These are phyloP conservation scores for Drosophila engyochracea DNA, from an alignment of 2,888 invertebrate genomes.

Conservation along the genomic window DNA sequence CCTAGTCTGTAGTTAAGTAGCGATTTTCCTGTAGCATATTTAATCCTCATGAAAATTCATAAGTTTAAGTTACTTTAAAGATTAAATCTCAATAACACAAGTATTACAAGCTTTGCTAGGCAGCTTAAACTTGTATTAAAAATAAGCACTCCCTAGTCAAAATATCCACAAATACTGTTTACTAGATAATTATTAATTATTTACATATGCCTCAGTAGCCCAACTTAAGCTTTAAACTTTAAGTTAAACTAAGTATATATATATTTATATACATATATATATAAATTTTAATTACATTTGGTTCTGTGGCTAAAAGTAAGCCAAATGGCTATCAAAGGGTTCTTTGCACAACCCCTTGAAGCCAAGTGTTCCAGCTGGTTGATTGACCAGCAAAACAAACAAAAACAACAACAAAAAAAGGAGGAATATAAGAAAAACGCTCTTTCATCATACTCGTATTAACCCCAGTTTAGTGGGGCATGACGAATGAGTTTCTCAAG, in stretches of 20 bases:
- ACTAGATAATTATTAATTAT: no score
- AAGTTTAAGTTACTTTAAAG: no score
- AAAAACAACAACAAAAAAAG: not conserved
- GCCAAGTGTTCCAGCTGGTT: constrained; percentile 23
- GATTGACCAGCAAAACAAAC: constrained; percentile 33
- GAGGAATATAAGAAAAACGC: constrained; percentile 1
- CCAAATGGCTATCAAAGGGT: constrained; percentile 28
- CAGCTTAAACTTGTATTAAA: no score
- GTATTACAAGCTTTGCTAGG: no score
- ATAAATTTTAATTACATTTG: constrained; percentile 64
- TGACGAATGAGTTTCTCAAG: constrained; percentile 68
- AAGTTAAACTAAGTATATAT: no score
- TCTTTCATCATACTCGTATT: constrained; percentile 28
- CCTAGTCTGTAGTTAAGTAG: no score
- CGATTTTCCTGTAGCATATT: no score
- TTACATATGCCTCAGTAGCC: no score
- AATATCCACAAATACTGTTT: no score
- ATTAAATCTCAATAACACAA: no score
- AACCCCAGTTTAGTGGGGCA: constrained; percentile 57
- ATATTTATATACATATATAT: not conserved
- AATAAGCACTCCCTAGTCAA: no score
- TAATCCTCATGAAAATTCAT: no score
- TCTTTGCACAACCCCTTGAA: constrained; percentile 28
- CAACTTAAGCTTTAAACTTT: not conserved
- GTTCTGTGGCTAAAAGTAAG: constrained; percentile 2